Evolutionary conservation across 2,797 vertebrate genomes (phyloP).

Genomic region (Sphenodon punctatus): DNA sequence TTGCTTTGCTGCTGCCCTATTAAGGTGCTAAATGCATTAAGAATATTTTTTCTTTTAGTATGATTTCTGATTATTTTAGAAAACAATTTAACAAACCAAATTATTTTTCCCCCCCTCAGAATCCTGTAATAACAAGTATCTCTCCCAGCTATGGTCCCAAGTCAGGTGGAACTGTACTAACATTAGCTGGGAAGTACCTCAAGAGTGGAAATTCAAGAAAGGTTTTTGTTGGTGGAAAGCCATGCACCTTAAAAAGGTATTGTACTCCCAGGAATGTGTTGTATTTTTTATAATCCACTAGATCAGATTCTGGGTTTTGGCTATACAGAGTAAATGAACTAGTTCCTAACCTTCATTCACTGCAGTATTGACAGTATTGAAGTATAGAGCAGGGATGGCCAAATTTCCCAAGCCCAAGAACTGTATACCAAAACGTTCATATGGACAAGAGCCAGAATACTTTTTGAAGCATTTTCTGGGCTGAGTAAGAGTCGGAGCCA

Average conservation of each 20-base stretch:
- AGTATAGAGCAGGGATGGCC: too few species aligned
- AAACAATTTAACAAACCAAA: background rate
- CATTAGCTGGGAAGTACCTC: slow-evolving; percentile 86
- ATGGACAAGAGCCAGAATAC: too few species aligned
- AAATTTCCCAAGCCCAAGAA: too few species aligned
- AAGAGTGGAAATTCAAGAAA: slow-evolving; percentile 85
- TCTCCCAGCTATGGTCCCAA: slow-evolving; percentile 91
- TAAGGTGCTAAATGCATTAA: slow-evolving; percentile 5
- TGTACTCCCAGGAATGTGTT: background rate
- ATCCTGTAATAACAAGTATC: slow-evolving; percentile 87
- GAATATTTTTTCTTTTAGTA: slow-evolving; percentile 22
- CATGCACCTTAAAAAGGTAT: slow-evolving; percentile 80
- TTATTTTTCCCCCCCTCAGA: slow-evolving; percentile 71
- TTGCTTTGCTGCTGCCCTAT: slow-evolving; percentile 1
- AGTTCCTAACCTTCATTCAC: too few species aligned
- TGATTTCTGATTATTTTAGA: background rate
- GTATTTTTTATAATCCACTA: background rate
- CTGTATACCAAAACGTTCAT: too few species aligned
- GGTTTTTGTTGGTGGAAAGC: slow-evolving; percentile 83
- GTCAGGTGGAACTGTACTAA: slow-evolving; percentile 90
- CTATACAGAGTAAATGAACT: background rate
- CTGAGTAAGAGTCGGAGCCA: too few species aligned
- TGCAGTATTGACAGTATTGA: too few species aligned
- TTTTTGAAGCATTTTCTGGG: too few species aligned
- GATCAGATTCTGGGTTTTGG: background rate